Conservation (phyloP, 1,140 invertebrate genomes). For the Tribolium madens region DNA sequence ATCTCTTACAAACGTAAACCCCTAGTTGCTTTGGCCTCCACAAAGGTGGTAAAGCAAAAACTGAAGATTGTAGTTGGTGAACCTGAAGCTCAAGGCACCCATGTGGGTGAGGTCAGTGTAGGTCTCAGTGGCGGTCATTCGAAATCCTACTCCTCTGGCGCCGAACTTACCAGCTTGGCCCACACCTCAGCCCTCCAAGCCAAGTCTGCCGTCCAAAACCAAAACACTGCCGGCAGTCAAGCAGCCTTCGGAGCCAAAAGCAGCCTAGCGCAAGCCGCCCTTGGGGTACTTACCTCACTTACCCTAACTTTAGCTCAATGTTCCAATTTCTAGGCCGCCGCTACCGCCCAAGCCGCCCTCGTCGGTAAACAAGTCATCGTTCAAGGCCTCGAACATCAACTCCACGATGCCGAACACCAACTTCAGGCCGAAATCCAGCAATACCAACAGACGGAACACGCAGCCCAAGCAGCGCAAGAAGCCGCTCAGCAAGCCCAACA, state of each 20-base stretch:
- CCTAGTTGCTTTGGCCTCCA: slow-evolving; percentile 33
- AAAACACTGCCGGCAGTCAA: slow-evolving; percentile 58
- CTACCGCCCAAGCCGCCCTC: slow-evolving; percentile 58
- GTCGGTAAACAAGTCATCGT: slow-evolving; percentile 58
- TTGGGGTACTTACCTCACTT: slow-evolving; percentile 49
- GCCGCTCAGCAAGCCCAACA: slow-evolving; percentile 55
- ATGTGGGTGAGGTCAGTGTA: slow-evolving; percentile 19
- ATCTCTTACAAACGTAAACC: background rate
- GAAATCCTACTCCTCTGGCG: slow-evolving; percentile 48
- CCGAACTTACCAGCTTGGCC: slow-evolving; percentile 56
- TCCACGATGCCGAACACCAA: slow-evolving; percentile 52
- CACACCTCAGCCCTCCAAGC: slow-evolving; percentile 56
- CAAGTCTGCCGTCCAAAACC: slow-evolving; percentile 55
- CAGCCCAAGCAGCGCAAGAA: slow-evolving; percentile 51
- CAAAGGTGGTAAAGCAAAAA: slow-evolving; percentile 23
- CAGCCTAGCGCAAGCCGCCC: slow-evolving; percentile 54
- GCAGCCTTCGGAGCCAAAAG: slow-evolving; percentile 57
- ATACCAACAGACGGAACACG: slow-evolving; percentile 52
- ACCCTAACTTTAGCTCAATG: background rate
- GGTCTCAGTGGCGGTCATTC: background rate
- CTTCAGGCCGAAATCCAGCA: slow-evolving; percentile 54
- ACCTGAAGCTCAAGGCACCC: slow-evolving; percentile 36
- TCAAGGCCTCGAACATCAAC: slow-evolving; percentile 51
- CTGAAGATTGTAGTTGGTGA: slow-evolving; percentile 36
- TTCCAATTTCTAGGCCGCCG: slow-evolving; percentile 50